Percentiles rank a stretch among this genome's conserved stretches.
phyloP scores from a whole-genome alignment of 2,113 vertebrate species.

The Sapajus apella region DNA sequence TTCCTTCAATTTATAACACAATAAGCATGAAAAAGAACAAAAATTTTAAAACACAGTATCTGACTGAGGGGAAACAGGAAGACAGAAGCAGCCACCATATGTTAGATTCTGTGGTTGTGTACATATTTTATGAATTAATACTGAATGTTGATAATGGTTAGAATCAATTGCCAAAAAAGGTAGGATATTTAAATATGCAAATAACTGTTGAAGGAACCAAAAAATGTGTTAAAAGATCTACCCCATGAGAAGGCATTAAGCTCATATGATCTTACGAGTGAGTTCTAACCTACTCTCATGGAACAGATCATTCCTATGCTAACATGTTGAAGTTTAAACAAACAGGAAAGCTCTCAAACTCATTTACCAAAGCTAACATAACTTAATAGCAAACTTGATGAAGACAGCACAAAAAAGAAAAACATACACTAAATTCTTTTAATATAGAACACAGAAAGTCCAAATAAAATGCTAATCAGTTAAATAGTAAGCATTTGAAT shows the following conservation, averaged over 20 bases:
- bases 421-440: not conserved
- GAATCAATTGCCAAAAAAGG: not conserved
- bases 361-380: not conserved
- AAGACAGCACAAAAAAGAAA: not conserved
- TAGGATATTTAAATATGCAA: not conserved
- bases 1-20: not conserved
- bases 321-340: not conserved
- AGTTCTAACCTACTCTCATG: not conserved
- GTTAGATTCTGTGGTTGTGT: not conserved
- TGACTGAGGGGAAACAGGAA: not conserved
- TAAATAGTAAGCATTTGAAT: not conserved
- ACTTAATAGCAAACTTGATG: not conserved
- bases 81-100: not conserved
- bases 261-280: not conserved
- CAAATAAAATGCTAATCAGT: not conserved
- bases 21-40: not conserved
- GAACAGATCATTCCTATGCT: not conserved
- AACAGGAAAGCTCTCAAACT: not conserved
- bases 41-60: not conserved
- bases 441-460: not conserved
- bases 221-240: not conserved
- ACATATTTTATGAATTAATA: not conserved
- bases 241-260: not conserved
- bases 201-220: not conserved
- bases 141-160: not conserved